A percentile compares a stretch with the other conserved stretches of the same genome.
Evolutionary conservation across 2,113 vertebrate species (phyloP).

Genomic region (Ictalurus punctatus): DNA sequence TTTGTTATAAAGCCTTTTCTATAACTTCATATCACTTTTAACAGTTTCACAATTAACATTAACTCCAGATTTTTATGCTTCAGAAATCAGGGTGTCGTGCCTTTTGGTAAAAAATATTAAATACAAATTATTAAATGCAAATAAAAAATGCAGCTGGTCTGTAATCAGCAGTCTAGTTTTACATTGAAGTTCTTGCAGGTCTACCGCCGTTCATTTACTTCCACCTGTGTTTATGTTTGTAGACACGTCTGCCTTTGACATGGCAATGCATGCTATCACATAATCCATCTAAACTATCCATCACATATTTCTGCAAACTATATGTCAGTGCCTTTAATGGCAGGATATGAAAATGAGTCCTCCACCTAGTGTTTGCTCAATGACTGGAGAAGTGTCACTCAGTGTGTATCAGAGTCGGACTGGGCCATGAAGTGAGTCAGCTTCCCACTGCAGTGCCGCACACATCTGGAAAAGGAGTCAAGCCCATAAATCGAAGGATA

Average conservation of each 20-base stretch:
- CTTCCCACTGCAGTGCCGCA: conserved; percentile 51
- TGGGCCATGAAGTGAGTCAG: conserved; percentile 49
- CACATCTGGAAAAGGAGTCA: conserved; percentile 69
- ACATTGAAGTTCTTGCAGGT: not conserved
- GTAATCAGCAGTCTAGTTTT: not conserved
- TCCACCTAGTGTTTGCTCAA: conserved; percentile 10
- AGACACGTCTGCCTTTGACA: conserved; percentile 52
- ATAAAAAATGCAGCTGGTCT: conserved; percentile 3
- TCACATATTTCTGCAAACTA: conserved; percentile 40
- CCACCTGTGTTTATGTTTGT: conserved; percentile 33
- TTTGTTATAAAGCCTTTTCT: not conserved
- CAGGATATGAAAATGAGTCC: conserved; percentile 34
- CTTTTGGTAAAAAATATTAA: not conserved
- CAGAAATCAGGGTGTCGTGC: not conserved
- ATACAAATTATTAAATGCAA: not conserved
- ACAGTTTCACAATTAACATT: not conserved
- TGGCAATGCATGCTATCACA: conserved; percentile 46
- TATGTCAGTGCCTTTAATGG: conserved; percentile 39
- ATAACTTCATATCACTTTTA: too few relatives aligned
- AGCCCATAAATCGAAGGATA: conserved; percentile 62
- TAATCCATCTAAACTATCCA: conserved; percentile 16
- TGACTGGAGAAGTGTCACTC: conserved; percentile 20
- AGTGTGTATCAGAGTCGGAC: conserved; percentile 43
- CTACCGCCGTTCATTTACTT: conserved; percentile 17
- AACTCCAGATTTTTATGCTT: not conserved